Evolutionary conservation across 2,888 invertebrate genomes (phyloP), one percentile per base, ranked within the genome.

Genomic region (Galerucella pusilla): DNA sequence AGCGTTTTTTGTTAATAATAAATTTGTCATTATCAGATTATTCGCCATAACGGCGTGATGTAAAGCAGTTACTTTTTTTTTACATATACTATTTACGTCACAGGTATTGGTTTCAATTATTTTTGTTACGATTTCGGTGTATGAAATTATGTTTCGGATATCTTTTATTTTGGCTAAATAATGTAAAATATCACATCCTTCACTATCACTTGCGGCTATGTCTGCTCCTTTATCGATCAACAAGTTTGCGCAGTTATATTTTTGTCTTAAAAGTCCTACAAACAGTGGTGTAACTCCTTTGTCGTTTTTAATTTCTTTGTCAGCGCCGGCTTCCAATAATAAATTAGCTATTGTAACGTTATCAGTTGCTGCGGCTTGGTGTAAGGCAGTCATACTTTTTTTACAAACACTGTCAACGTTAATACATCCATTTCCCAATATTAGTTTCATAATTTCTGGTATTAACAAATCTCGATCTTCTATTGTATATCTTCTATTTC

Each of bases 161-260:
- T n/a, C 54, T 54, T 54, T 54, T 54, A 54, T 54, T 54, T 54
- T 54, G n/a, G 54, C 54, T 54, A 54, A 14, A 54, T 54, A 54
- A 54, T 54, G 54, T 54, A 54, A 5, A 14, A 54, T 14, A 14
- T 54, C n/a, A n/a, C 54, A 54, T n/a, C n/a, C 54, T n/a, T 54
- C n/a, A 5, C 54, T 54, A 6, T 54, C 54, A n/a, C 6, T 54
- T 54, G 54, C n/a, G 3, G 54, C 16, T 54, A 54, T 54, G n/a
- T n/a, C n/a, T n/a, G 54, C 54, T 14, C 54, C 54, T 14, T n/a
- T 54, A n/a, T 54, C 54, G 16, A 54, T n/a, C 16, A 54, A n/a
- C 7, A 54, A 54, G 16, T n/a, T 60, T 20, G 60, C 20, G 28
- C 28, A 60, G 11, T 28, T 60, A 12, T 25, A 60, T 60, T 60